Conservation (phyloP, 2,797 vertebrate species). For the Oreortyx pictus region DNA sequence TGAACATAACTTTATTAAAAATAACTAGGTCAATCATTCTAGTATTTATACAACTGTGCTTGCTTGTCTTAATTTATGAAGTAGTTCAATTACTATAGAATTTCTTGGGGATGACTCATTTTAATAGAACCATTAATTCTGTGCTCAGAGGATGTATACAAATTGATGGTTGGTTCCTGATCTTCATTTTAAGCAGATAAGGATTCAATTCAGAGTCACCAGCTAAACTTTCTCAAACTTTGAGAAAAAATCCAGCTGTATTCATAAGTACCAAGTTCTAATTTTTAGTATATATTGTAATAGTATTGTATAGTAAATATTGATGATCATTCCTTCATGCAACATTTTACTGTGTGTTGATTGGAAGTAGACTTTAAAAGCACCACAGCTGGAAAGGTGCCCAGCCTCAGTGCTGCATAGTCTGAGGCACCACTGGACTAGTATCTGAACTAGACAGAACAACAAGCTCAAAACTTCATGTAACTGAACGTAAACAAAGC, state of each 20-base stretch:
- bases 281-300: accelerated
- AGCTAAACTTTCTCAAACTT: background rate
- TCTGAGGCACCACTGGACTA: background rate
- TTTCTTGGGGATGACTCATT: constrained; percentile 59
- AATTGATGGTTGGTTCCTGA: constrained; percentile 21
- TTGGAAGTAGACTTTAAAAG: background rate
- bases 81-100: constrained; percentile 42
- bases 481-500: background rate
- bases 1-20: constrained; percentile 18
- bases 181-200: constrained; percentile 31
- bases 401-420: background rate
- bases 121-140: constrained; percentile 59
- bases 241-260: background rate
- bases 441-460: background rate
- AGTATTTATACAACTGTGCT: constrained; percentile 34
- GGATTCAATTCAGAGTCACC: background rate
- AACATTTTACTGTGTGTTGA: background rate
- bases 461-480: background rate
- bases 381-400: background rate
- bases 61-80: constrained; percentile 50
- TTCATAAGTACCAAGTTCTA: background rate
- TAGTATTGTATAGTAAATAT: too few relatives aligned
- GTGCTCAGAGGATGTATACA: constrained; percentile 34
- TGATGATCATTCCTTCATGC: background rate
- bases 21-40: constrained; percentile 19